Conservation (phyloP, 2,113 vertebrate species). For the Coturnix japonica region DNA sequence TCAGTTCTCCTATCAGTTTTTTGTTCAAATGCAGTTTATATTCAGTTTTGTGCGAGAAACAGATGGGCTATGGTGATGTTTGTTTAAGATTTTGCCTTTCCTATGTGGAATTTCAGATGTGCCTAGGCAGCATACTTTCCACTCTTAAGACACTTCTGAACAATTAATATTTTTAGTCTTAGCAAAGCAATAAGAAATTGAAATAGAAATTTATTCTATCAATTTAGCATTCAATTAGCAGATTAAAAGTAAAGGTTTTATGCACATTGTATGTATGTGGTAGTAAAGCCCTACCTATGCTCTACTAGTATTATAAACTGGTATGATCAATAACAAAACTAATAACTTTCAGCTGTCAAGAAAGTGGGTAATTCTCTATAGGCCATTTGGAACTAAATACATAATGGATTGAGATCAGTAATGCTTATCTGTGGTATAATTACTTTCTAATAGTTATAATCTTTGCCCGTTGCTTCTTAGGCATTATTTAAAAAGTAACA, state of each 20-base stretch:
- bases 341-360: neutral
- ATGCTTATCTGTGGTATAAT: neutral
- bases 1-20: neutral
- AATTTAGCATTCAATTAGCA: neutral
- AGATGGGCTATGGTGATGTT: fast-evolving
- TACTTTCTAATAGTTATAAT: neutral
- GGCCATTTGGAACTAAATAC: neutral
- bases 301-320: neutral
- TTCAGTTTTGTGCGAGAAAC: neutral
- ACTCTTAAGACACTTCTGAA: neutral
- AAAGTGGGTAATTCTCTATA: neutral
- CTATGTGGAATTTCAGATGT: neutral
- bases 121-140: neutral
- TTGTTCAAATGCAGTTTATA: neutral
- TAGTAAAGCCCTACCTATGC: neutral
- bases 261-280: neutral
- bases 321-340: neutral
- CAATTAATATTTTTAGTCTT: neutral
- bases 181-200: neutral
- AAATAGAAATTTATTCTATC: neutral
- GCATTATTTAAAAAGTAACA: neutral
- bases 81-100: neutral
- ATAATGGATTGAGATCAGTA: neutral
- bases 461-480: neutral
- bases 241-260: neutral